Conservation (phyloP, 2,888 invertebrate genomes). For the Sisyra terminalis region DNA sequence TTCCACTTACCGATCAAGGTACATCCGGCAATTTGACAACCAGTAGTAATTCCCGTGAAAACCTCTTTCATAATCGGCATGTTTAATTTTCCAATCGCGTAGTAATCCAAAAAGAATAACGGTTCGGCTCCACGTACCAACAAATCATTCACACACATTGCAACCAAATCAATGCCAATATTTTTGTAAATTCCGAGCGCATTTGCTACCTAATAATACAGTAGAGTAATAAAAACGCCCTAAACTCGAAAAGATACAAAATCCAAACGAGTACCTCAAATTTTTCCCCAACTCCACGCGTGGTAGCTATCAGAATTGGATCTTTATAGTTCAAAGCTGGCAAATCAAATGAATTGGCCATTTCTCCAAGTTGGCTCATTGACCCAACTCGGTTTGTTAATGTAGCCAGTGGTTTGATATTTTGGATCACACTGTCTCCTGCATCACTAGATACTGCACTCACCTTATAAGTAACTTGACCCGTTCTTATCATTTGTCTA, state of each 20-base stretch:
- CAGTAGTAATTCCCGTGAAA: slow-evolving; percentile 73
- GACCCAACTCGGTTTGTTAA: slow-evolving; percentile 57
- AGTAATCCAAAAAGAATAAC: slow-evolving; percentile 92
- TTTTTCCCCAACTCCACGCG: slow-evolving; percentile 95
- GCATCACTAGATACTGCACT: slow-evolving; percentile 90
- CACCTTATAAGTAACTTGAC: slow-evolving; percentile 68
- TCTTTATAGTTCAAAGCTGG: slow-evolving; percentile 55
- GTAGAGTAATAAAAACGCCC: too few relatives aligned
- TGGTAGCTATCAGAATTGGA: slow-evolving; percentile 82
- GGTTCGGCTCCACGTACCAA: slow-evolving; percentile 92
- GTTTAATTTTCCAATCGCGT: slow-evolving; percentile 77
- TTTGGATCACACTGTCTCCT: slow-evolving; percentile 70
- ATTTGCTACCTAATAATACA: slow-evolving; percentile 67
- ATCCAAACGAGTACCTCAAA: too few relatives aligned
- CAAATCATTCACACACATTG: slow-evolving; percentile 96
- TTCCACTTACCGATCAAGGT: slow-evolving; percentile 64
- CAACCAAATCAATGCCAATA: slow-evolving; percentile 89
- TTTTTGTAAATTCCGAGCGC: slow-evolving; percentile 59
- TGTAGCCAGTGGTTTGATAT: slow-evolving; percentile 52
- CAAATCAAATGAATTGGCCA: slow-evolving; percentile 83
- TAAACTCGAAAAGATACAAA: too few relatives aligned
- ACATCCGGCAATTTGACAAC: slow-evolving; percentile 74
- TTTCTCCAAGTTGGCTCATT: slow-evolving; percentile 64
- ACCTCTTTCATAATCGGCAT: slow-evolving; percentile 61
- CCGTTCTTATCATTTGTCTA: slow-evolving; percentile 36